Evolutionary conservation across 2,888 invertebrate genomes (phyloP), one percentile per base, ranked within the genome.

Genomic region (Pseudeuparius sepicola): DNA sequence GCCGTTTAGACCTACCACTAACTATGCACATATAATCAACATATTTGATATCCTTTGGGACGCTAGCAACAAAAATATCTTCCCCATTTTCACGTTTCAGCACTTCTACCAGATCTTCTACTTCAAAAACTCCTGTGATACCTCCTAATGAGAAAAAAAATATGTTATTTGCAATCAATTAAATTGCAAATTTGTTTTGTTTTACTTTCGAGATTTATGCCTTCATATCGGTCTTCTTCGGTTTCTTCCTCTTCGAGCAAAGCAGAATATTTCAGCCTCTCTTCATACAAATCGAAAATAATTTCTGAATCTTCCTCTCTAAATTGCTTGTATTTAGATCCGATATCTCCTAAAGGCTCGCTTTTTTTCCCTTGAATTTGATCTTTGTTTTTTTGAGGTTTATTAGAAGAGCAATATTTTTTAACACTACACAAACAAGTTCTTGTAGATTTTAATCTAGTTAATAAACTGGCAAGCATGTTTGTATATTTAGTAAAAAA

Each of bases 141-240:
- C 93, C 94, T 56, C 84, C 92, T 93, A 54, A n/a, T n/a, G n/a
- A n/a, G n/a, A n/a, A n/a, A n/a, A n/a, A n/a, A 28, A 68, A 66
- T 41, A 14, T n/a, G n/a, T n/a, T n/a, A n/a, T n/a, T n/a, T n/a
- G n/a, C n/a, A n/a, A n/a, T n/a, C n/a, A n/a, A n/a, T n/a, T n/a
- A 25, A 33, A 31, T 20, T 23, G 9, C 9, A 18, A 9, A 29
- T 27, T 4, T 27, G 5, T 4, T 20, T 6, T 20, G n/a, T 20
- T n/a, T 65, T 64, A 80, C 78, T 68, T 55, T 71, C 53, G 44
- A 78, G 52, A 54, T 69, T 69, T 23, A 71, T 60, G 46, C 78
- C 77, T 50, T 71, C 69, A 50, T 74, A 77, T 55, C 75, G 74
- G 59, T 78, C 73, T 40, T 57, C 45, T 45, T 58, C 44, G 18